Base-by-base conservation (phyloP, 2,888 invertebrate genomes). In the Lobophora halterata region DNA sequence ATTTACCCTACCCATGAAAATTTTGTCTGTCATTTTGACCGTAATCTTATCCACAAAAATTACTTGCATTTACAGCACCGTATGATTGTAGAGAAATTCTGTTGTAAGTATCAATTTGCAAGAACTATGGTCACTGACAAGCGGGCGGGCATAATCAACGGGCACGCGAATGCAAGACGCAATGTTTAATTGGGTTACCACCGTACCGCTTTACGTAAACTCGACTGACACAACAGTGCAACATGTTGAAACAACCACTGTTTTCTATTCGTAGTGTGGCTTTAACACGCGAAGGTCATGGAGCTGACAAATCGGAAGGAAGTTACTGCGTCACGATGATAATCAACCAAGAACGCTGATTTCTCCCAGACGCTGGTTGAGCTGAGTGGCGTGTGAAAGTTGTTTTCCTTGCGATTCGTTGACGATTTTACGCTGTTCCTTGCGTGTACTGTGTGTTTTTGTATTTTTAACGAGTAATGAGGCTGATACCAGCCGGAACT, bases 191-290 rank as follows among this genome's bases (percentile, higher is more conserved):
- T 80, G 62, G 75, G 77, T 79, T 76, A 73, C 64, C 61, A 55
- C 65, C 55, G 66, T 64, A 69, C 67, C 63, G 62, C 62, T 72
- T 85, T 86, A 81, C 82, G 80, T 81, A 85, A 85, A 77, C 57
- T 58, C 58, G 63, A 65, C 74, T 79, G 80, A 78, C 79, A 82
- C 78, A 82, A 82, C 65, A 55, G 54, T 58, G 46, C 56, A 44
- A n/a, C n/a, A 52, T 81, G 77, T 74, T 62, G 80, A 71, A 79
- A 81, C 46, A 57, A 50, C 57, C 52, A 58, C 57, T 57, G 50
- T 52, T 61, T 64, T 65, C 68, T 66, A 63, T 63, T 54, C 58
- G 51, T 51, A 52, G 23, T 37, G 25, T 48, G 37, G 32, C 44
- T 56, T 55, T 51, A 52, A 48, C 61, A 58, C 53, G 53, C 57